Evolutionary conservation across 2,113 vertebrate genomes (phyloP).

Genomic region (Rhegmatorhina hoffmannsi): DNA sequence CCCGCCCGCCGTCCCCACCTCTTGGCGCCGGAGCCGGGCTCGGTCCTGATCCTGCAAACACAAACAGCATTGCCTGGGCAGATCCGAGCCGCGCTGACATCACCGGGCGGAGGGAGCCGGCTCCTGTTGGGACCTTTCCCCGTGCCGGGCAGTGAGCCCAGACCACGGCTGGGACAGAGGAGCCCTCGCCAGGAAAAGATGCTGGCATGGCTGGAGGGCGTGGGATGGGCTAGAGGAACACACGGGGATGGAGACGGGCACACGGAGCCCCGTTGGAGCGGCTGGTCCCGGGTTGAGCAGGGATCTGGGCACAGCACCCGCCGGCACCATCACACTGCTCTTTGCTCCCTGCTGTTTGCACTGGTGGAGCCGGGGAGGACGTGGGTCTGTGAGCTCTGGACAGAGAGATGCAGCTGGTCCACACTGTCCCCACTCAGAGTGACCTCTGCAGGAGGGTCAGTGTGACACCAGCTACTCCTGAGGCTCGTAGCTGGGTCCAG

Average conservation of each 20-base stretch:
- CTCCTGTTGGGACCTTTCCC: neutral
- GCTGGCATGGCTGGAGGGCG: neutral
- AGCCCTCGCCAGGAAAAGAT: neutral
- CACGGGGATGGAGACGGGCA: rapidly evolving
- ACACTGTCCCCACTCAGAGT: rapidly evolving
- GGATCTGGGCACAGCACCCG: rapidly evolving
- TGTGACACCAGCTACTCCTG: rapidly evolving
- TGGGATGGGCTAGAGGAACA: neutral
- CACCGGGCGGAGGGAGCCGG: neutral
- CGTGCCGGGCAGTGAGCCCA: neutral
- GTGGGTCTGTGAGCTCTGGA: neutral
- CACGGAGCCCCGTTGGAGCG: rapidly evolving
- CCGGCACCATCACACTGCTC: rapidly evolving
- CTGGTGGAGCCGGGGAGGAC: rapidly evolving
- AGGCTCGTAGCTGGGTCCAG: rapidly evolving
- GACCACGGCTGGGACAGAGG: neutral
- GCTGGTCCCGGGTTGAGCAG: rapidly evolving
- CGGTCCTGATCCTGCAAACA: neutral
- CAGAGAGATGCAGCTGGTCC: rapidly evolving
- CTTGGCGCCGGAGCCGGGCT: neutral
- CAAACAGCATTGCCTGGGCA: neutral
- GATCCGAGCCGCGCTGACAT: neutral
- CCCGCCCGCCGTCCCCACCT: neutral
- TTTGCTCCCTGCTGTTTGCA: neutral
- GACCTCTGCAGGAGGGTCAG: rapidly evolving